These are phyloP conservation scores for Timandra comae DNA, from an alignment of 2,888 invertebrate species.

Conservation along the genomic window DNA sequence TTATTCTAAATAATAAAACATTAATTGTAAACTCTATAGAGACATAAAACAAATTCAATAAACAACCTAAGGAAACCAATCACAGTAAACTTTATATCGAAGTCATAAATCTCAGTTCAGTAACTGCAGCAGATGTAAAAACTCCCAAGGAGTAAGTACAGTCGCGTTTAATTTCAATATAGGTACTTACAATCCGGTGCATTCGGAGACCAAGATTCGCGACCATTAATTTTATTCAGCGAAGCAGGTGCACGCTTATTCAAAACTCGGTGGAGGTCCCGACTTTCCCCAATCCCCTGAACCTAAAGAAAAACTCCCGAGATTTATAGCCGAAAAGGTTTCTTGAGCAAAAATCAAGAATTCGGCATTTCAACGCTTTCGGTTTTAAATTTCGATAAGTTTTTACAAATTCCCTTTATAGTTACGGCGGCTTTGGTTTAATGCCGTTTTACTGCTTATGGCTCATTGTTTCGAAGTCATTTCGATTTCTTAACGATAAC, in stretches of 20 bases:
- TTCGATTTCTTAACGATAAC: constrained; percentile 9
- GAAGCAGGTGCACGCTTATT: constrained; percentile 40
- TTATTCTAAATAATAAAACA: too few relatives aligned
- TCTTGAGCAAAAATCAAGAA: constrained; percentile 28
- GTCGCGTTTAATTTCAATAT: constrained; percentile 20
- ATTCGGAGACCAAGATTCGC: constrained; percentile 18
- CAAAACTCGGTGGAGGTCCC: constrained; percentile 35
- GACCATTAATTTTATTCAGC: constrained; percentile 32
- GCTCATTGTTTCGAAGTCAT: constrained; percentile 10
- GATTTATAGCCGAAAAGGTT: constrained; percentile 51
- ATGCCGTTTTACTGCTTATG: constrained; percentile 15
- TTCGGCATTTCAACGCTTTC: constrained; percentile 30
- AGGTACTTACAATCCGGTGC: constrained; percentile 19
- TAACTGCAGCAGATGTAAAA: constrained; percentile 19
- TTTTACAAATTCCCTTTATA: constrained; percentile 15
- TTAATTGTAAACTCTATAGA: too few relatives aligned
- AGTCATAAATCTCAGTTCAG: constrained; percentile 3
- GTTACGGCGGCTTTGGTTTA: constrained; percentile 8
- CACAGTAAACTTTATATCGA: not conserved
- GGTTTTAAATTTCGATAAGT: constrained; percentile 18
- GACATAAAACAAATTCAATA: not conserved
- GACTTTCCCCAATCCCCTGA: constrained; percentile 44
- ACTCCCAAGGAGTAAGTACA: constrained; percentile 8
- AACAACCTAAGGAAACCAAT: not conserved
- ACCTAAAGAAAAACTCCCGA: constrained; percentile 46